These are phyloP conservation scores for Mesorhabditis belari DNA, from an alignment of 2,888 invertebrate species.

Conservation along the genomic window DNA sequence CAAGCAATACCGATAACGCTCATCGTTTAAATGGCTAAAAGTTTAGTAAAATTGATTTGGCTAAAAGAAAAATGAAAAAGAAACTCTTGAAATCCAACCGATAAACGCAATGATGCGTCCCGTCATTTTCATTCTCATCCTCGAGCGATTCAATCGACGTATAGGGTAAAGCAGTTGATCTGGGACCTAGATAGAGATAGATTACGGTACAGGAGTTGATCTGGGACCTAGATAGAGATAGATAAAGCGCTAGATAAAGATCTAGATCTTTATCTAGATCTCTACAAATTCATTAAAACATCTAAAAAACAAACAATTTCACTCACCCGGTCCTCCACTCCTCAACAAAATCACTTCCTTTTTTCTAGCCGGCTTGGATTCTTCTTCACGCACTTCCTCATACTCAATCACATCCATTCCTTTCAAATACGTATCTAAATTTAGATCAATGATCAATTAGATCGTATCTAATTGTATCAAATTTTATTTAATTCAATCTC, in stretches of 20 bases:
- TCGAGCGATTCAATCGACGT: not conserved
- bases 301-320: too few relatives aligned
- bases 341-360: not conserved
- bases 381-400: not conserved
- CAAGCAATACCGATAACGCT: slow-evolving; percentile 31
- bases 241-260: not conserved
- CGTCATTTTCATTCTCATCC: slow-evolving; percentile 5
- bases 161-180: not conserved
- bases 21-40: slow-evolving; percentile 21
- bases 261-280: not conserved
- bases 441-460: too few relatives aligned
- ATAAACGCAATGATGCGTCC: slow-evolving; percentile 24
- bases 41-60: not conserved
- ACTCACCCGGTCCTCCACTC: not conserved
- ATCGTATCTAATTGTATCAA: too few relatives aligned
- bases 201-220: not conserved
- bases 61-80: too few relatives aligned
- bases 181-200: not conserved
- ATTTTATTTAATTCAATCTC: too few relatives aligned
- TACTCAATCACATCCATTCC: not conserved
- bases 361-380: not conserved
- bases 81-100: slow-evolving; percentile 4
- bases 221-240: not conserved
- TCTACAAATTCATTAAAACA: not conserved
- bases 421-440: not conserved